These are phyloP conservation scores for Ephydatia muelleri DNA, from an alignment of 37 sponge, comb jelly and placozoan species.

Conservation along the genomic window DNA sequence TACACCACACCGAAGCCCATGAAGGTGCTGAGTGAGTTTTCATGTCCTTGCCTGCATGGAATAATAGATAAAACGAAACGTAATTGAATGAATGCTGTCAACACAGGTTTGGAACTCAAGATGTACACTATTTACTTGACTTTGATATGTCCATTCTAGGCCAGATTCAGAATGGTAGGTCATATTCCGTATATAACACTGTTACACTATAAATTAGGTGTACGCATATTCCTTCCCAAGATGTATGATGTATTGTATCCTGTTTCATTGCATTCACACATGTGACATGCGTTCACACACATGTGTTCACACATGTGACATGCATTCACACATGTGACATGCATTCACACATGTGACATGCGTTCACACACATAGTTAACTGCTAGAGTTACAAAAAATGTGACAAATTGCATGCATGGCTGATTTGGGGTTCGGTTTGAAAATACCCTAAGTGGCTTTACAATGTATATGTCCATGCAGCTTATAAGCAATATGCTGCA, in stretches of 20 bases:
- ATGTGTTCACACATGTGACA: not conserved
- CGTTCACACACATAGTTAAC: no score
- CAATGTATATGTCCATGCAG: slow-evolving; percentile 7
- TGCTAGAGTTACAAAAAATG: no score
- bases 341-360: not conserved
- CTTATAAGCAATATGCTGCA: slow-evolving; percentile 18
- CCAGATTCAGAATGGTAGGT: slow-evolving; percentile 1
- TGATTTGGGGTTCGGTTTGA: no score
- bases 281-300: no score
- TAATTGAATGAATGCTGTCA: not conserved
- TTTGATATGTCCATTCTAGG: slow-evolving; percentile 49
- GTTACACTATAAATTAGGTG: not conserved
- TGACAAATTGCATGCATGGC: no score
- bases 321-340: not conserved
- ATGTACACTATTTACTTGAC: slow-evolving; percentile 41
- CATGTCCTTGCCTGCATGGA: no score
- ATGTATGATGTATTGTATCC: no score
- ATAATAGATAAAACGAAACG: no score
- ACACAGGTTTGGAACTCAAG: slow-evolving; percentile 28
- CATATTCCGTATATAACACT: no score
- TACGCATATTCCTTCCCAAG: not conserved
- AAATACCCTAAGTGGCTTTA: no score
- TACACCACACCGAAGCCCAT: slow-evolving; percentile 17
- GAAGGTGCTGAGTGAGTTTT: not conserved
- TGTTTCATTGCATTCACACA: no score